Percentiles rank a stretch among this genome's conserved stretches.
These are phyloP conservation scores for Amphiprion clarkii DNA, from an alignment of 2,797 vertebrate genomes.

Conservation along the genomic window DNA sequence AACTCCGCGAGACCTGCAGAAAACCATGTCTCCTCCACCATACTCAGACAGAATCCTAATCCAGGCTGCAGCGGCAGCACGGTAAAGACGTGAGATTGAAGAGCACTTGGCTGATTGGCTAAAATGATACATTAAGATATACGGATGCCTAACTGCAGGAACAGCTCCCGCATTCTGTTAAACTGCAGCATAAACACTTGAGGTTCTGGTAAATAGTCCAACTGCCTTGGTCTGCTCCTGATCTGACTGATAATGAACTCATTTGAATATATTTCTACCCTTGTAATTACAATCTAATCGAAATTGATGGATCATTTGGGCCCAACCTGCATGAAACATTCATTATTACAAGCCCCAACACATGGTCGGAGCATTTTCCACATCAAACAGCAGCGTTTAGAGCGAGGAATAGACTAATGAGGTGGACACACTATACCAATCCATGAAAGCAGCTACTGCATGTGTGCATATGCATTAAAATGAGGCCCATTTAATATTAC, in stretches of 20 bases:
- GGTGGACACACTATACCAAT: constrained; percentile 50
- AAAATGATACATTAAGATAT: constrained; percentile 61
- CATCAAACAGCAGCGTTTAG: constrained; percentile 75
- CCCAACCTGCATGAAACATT: constrained; percentile 80
- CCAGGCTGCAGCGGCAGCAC: constrained; percentile 8
- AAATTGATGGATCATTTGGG: constrained; percentile 82
- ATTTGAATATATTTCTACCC: constrained; percentile 75
- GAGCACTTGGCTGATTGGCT: constrained; percentile 62
- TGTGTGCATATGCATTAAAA: constrained; percentile 27
- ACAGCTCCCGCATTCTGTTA: constrained; percentile 46
- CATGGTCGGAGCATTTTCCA: constrained; percentile 74
- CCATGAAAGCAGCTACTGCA: constrained; percentile 40
- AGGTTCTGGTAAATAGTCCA: constrained; percentile 55
- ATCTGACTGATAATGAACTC: constrained; percentile 77
- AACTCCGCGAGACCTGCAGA: constrained; percentile 43
- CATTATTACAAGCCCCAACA: constrained; percentile 76
- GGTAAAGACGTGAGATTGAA: constrained; percentile 21
- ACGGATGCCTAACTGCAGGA: constrained; percentile 49
- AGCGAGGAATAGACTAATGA: constrained; percentile 64
- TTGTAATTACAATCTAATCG: constrained; percentile 79
- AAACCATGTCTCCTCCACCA: constrained; percentile 28
- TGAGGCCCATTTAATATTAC: constrained; percentile 2
- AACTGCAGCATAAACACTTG: constrained; percentile 60
- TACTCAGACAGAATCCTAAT: constrained; percentile 17
- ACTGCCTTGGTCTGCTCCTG: constrained; percentile 50